phyloP scores from a whole-genome alignment of 1,140 invertebrate genomes.

The Drosophila suzukii region DNA sequence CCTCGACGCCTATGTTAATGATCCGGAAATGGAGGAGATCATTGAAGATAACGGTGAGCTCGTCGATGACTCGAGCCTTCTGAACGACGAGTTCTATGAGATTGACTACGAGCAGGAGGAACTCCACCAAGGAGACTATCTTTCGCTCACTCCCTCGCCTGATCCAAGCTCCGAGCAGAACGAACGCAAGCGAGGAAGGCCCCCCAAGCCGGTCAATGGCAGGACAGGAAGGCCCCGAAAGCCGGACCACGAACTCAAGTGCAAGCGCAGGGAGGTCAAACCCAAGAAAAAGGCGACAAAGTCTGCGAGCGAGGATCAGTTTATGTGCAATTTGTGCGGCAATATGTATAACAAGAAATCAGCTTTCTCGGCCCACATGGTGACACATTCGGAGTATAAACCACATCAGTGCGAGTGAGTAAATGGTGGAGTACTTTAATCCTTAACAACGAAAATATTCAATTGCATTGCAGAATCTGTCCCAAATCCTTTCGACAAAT shows the following conservation, averaged over 20 bases:
- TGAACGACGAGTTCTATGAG: slow-evolving; percentile 28
- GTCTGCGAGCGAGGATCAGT: slow-evolving; percentile 7
- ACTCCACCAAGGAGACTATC: slow-evolving; percentile 39
- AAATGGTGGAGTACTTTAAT: not conserved
- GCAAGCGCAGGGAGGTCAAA: slow-evolving; percentile 40
- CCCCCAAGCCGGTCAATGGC: slow-evolving; percentile 54
- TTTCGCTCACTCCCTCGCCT: slow-evolving; percentile 45
- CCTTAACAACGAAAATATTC: not conserved
- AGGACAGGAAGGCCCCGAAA: slow-evolving; percentile 58
- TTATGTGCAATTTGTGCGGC: slow-evolving; percentile 68
- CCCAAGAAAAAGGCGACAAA: not conserved
- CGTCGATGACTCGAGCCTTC: not conserved
- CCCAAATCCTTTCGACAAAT: slow-evolving; percentile 72
- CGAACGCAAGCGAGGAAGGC: slow-evolving; percentile 48
- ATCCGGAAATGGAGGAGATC: slow-evolving; percentile 1
- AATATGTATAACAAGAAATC: slow-evolving; percentile 68
- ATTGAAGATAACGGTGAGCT: slow-evolving; percentile 25
- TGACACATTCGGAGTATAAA: slow-evolving; percentile 66
- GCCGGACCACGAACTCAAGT: slow-evolving; percentile 52
- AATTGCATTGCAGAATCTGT: slow-evolving; percentile 58
- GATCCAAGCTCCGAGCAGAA: slow-evolving; percentile 6
- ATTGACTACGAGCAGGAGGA: slow-evolving; percentile 21
- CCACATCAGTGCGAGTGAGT: slow-evolving; percentile 81
- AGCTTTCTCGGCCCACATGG: slow-evolving; percentile 64
- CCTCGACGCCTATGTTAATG: slow-evolving; percentile 28